Conservation (phyloP, 1,140 invertebrate genomes). For the Brachionus sp. region DNA sequence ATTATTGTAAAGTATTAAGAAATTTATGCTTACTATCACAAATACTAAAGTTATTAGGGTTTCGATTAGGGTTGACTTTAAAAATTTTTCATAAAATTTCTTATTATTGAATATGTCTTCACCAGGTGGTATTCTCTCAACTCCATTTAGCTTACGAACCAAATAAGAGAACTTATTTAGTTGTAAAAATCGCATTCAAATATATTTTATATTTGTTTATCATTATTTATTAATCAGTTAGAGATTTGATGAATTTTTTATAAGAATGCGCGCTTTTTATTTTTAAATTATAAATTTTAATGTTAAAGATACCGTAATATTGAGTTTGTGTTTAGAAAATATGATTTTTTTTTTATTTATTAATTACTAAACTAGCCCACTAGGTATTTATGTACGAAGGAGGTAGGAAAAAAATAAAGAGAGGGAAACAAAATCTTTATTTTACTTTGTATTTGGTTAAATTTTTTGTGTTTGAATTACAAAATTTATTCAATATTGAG, state of each 20-base stretch:
- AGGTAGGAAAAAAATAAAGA: too few relatives aligned
- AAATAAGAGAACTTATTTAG: slow-evolving; percentile 24
- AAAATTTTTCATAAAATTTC: background rate
- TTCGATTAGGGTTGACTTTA: slow-evolving; percentile 26
- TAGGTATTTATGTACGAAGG: too few relatives aligned
- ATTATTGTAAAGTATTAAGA: background rate
- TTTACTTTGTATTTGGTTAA: too few relatives aligned
- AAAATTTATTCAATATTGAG: too few relatives aligned
- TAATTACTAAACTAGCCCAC: too few relatives aligned
- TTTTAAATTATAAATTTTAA: background rate
- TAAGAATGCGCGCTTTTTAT: slow-evolving; percentile 9
- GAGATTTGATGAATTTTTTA: background rate
- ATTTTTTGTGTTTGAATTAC: too few relatives aligned
- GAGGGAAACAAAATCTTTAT: too few relatives aligned
- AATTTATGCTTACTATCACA: background rate
- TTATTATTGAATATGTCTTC: slow-evolving; percentile 3
- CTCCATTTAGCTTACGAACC: slow-evolving; percentile 21
- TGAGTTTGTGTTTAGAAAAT: background rate
- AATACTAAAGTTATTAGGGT: background rate
- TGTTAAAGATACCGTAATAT: background rate
- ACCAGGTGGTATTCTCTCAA: background rate
- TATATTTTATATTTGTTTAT: background rate
- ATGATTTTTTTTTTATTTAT: too few relatives aligned
- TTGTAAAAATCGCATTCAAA: slow-evolving; percentile 16
- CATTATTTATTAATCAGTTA: background rate